Base-by-base conservation (phyloP, 92 coral and sea anemone genomes). In the Nematostella vectensis region DNA sequence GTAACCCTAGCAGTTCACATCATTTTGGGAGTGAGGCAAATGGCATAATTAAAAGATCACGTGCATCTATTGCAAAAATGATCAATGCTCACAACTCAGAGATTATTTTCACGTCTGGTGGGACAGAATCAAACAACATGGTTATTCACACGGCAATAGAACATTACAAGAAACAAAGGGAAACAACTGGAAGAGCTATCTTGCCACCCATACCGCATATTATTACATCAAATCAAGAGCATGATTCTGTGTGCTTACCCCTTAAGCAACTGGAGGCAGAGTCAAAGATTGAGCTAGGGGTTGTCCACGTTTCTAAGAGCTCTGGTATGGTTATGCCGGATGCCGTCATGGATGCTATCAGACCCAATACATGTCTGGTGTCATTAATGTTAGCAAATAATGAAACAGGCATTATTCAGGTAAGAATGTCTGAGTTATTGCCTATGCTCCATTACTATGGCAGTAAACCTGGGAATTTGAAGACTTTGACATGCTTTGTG, bases 351-450 rank as follows among this genome's bases (percentile, higher is more conserved):
- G 70, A 75, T 22, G 93, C 68, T 25, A 63, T 86, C 27, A 75
- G 43, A 54, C 88, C 94, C 0, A 82, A 76, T 55, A 93, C 99
- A 0, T 93, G 99, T 62, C 67, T 93, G 44, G 94, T 93, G 49
- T 81, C 99, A 0, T 67, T 93, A 26, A 93, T 93, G 99, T 67
- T 79, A 76, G 99, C 96, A 8, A 93, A 93, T 50, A 93, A 93
- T 65, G 99, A 93, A 74, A 78, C 94, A 31, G 99, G 99, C 1
- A 83, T 93, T 24, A 93, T 93, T 31, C 99, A 93, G 89, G 96
- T 83, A 52, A 60, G 37, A 11, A n/a, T 1, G n/a, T n/a, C n/a
- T n/a, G n/a, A n/a, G n/a, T n/a, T n/a, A n/a, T n/a, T n/a, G n/a
- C n/a, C n/a, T n/a, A n/a, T n/a, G n/a, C 11, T 25, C 9, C 50